Percentiles rank a stretch among this genome's conserved stretches.
These are phyloP conservation scores for Petrocephalus schoutedeni DNA, from an alignment of 2,797 vertebrate species.

Conservation along the genomic window DNA sequence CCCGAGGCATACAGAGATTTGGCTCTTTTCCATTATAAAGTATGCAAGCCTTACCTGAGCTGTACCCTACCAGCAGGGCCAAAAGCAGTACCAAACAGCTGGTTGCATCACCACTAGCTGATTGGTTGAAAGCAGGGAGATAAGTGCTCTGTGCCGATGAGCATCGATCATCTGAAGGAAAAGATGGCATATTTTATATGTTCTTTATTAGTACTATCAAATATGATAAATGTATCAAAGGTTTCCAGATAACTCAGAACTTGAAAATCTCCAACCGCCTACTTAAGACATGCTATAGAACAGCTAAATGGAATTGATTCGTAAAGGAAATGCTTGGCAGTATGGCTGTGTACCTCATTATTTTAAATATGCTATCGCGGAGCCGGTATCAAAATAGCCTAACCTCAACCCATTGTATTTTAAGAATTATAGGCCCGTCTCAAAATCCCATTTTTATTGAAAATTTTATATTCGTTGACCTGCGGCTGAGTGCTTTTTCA, in stretches of 20 bases:
- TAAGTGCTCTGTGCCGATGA: background rate
- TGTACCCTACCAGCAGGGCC: no score
- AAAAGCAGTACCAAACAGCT: no score
- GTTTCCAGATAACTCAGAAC: background rate
- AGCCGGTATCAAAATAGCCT: background rate
- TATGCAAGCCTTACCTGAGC: background rate
- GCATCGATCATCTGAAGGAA: background rate
- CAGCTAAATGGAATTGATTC: no score
- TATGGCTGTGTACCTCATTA: no score
- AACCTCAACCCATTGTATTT: background rate
- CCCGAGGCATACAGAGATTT: background rate
- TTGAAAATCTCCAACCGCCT: background rate
- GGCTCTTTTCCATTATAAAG: background rate
- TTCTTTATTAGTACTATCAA: background rate
- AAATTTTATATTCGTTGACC: background rate
- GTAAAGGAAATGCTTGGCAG: no score
- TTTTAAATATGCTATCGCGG: background rate
- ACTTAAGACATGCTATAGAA: background rate
- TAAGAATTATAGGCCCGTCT: background rate
- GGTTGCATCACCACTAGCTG: background rate
- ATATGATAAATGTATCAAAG: background rate
- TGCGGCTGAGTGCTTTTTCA: background rate
- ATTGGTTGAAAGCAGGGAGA: background rate
- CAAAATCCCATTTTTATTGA: background rate
- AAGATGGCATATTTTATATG: background rate